Conservation (phyloP, 2,797 vertebrate species). For the Tragelaphus eurycerus region DNA sequence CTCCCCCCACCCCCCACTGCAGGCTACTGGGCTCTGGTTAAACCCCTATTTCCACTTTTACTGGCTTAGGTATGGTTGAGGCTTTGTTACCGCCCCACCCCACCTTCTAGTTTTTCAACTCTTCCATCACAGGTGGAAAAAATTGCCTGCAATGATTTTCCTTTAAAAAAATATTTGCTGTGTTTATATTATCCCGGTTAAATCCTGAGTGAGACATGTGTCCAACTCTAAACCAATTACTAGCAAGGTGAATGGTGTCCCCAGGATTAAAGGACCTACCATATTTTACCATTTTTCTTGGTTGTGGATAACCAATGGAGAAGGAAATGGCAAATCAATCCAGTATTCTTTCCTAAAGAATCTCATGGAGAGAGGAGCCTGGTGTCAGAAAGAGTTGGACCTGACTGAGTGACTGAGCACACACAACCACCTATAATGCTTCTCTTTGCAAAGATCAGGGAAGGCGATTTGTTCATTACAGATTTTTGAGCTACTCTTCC, state of each 20-base stretch:
- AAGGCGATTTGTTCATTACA: neutral
- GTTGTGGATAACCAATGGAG: neutral
- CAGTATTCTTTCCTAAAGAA: neutral
- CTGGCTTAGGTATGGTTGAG: neutral
- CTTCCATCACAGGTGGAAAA: neutral
- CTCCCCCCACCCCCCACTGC: rapidly evolving
- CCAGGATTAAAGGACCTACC: neutral
- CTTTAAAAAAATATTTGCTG: neutral
- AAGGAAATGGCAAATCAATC: neutral
- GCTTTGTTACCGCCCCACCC: neutral
- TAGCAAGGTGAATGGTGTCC: neutral
- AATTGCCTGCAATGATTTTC: neutral
- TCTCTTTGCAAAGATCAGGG: neutral
- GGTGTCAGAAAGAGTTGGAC: neutral
- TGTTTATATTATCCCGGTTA: neutral
- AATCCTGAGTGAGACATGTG: neutral
- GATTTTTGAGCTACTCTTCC: neutral
- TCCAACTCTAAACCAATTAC: neutral
- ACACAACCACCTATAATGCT: neutral
- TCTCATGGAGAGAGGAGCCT: neutral
- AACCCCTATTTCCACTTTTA: neutral
- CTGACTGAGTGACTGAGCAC: neutral
- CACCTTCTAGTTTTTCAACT: neutral
- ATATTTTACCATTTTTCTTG: neutral
- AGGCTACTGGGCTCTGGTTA: neutral